A percentile compares a stretch with the other conserved stretches of the same genome.
phyloP scores from a whole-genome alignment of 2,113 vertebrate species.

The Tympanuchus pallidicinctus region DNA sequence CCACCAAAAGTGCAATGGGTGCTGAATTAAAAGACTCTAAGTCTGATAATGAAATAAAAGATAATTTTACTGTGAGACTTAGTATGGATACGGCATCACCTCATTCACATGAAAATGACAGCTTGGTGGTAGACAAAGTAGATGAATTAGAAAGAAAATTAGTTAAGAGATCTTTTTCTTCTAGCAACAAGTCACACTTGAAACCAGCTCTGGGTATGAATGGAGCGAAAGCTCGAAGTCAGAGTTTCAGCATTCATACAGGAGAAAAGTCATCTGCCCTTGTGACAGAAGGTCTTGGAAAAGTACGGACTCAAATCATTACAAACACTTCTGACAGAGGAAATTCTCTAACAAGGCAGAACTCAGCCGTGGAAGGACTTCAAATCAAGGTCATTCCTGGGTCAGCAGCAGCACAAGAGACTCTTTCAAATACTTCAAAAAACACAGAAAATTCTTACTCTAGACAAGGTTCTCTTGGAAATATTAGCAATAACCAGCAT shows the following conservation, averaged over 20 bases:
- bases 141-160: constrained; percentile 80
- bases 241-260: constrained; percentile 89
- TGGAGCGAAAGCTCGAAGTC: constrained; percentile 92
- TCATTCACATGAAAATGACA: constrained; percentile 50
- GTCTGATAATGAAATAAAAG: constrained; percentile 52
- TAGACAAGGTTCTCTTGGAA: constrained; percentile 77
- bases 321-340: constrained; percentile 92
- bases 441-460: constrained; percentile 47
- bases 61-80: constrained; percentile 49
- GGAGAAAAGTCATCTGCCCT: constrained; percentile 81
- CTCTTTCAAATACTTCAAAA: constrained; percentile 25
- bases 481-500: constrained; percentile 72
- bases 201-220: constrained; percentile 94
- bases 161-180: constrained; percentile 85
- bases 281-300: constrained; percentile 77
- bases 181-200: constrained; percentile 83
- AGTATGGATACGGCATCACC: constrained; percentile 46
- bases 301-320: constrained; percentile 91
- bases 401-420: constrained; percentile 55
- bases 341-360: constrained; percentile 87
- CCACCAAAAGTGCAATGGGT: background rate
- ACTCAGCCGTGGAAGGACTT: constrained; percentile 79
- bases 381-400: constrained; percentile 66
- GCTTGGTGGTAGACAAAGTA: constrained; percentile 51
- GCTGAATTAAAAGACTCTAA: constrained; percentile 47